Base-by-base conservation (phyloP, 2,888 invertebrate genomes). In the Philereme vetulata region DNA sequence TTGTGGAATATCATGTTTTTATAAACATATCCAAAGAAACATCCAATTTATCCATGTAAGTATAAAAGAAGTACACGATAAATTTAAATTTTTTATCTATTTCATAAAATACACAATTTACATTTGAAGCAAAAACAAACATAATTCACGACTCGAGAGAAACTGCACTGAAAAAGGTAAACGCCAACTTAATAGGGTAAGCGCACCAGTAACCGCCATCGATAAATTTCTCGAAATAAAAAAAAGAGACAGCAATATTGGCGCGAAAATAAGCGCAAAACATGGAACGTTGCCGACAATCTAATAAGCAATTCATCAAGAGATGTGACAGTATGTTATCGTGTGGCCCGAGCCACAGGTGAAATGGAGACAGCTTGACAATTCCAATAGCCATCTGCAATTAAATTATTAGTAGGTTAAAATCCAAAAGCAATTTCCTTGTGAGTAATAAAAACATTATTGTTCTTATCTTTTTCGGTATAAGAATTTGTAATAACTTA, bases 281-380 rank as follows among this genome's bases (percentile, higher is more conserved):
- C 77, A 77, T 64, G 72, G 63, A 74, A 75, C 77, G 75, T 59
- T 77, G 77, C 77, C 76, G 84, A 85, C 85, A 84, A 86, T 84
- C 84, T 88, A 88, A 88, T 87, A 86, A 86, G 85, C 86, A 85
- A 89, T 89, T 90, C 88, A 90, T 90, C 89, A 90, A 77, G 77
- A 66, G 78, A 81, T 84, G 86, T 88, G 88, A 89, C 88, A 86
- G 85, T 84, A 73, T 86, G 86, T 86, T 88, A 84, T 84, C 84
- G 81, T 74, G 65, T 48, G 47, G 51, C 44, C 55, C 51, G 50
- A 4, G 40, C 21, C 58, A 55, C 58, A 58, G 62, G 9, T 33
- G 40, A 49, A 32, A 35, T 1, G 5, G 10, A 42, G 34, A 51
- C 45, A 52, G 62, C 62, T 55, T 4, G 58, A 5, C 33, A 5